Percentiles rank a stretch among this genome's conserved stretches.
Conservation (phyloP, 2,888 invertebrate species). For the Oligia strigilis region DNA sequence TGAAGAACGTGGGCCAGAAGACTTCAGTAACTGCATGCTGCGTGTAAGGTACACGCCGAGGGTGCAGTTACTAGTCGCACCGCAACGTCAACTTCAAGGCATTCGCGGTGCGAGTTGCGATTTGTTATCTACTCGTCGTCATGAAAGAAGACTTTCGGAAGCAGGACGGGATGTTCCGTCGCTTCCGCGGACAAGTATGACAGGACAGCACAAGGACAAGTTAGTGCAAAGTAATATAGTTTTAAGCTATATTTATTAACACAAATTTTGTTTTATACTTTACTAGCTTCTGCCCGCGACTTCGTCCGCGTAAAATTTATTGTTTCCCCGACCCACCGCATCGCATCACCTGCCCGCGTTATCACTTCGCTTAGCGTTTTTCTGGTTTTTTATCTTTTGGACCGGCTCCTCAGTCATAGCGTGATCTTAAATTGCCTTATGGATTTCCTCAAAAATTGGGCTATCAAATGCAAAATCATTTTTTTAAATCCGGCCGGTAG, state of each 20-base stretch:
- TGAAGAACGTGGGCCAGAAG: neutral
- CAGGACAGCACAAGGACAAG: neutral
- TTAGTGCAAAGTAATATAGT: neutral
- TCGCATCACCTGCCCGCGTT: neutral
- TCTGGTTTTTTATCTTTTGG: neutral
- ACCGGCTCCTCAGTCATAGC: neutral
- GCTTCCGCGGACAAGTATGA: neutral
- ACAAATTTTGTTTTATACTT: neutral
- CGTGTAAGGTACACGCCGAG: neutral
- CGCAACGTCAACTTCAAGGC: neutral
- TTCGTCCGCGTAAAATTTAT: neutral
- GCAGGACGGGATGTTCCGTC: neutral
- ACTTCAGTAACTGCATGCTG: neutral
- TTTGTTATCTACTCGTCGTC: neutral
- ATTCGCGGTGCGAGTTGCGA: neutral
- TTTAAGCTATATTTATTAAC: neutral
- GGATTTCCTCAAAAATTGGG: neutral
- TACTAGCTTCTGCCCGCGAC: neutral
- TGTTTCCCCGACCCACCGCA: neutral
- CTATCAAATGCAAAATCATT: neutral
- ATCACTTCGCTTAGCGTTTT: neutral
- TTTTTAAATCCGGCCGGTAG: neutral
- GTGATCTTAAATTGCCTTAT: neutral
- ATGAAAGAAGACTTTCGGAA: neutral
- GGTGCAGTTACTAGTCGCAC: neutral